Evolutionary conservation across 2,888 invertebrate species (phyloP), one percentile per base, ranked within the genome.

Genomic region (Myopa testacea): DNA sequence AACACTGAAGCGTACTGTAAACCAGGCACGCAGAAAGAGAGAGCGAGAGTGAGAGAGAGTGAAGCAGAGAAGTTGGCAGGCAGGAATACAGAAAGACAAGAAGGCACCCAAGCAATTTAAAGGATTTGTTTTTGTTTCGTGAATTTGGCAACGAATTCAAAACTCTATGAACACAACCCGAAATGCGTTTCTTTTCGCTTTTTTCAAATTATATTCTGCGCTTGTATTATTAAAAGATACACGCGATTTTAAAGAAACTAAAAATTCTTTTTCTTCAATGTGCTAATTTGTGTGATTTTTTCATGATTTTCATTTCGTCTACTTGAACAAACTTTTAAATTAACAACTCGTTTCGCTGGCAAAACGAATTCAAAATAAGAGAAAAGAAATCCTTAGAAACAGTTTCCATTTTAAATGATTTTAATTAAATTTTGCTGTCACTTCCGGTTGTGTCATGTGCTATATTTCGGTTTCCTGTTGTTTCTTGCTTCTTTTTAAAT

Each of bases 401-500:
- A 70, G 5, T 55, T 55, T 55, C 55, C 14, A 4, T 55, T 55
- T 50, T 50, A 10, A 14, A 14, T 14, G 50, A 3, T 50, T 60
- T 69, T 37, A 72, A 60, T 75, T 75, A 55, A 45, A 58, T 75
- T 60, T 63, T 67, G 45, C 40, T 63, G 70, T 71, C 34, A 14
- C 26, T 71, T 70, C 70, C 19, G 19, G 4, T 6, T 14, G 58
- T 74, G 45, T 63, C 34, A 34, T 26, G 60, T 37, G 38, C 60
- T 70, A 26, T 19, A 52, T 70, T 14, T 38, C 45, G 45, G 45
- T 45, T 52, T 38, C 68, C 16, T 40, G 55, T n/a, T 55, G 8
- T 55, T 55, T 0, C 45, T 10, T 45, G 45, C 6, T 6, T 45
- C 45, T 45, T 6, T 6, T 10, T 45, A 8, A 6, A 8, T 10